Conservation (phyloP, 2,113 vertebrate species). For the Anguilla rostrata region DNA sequence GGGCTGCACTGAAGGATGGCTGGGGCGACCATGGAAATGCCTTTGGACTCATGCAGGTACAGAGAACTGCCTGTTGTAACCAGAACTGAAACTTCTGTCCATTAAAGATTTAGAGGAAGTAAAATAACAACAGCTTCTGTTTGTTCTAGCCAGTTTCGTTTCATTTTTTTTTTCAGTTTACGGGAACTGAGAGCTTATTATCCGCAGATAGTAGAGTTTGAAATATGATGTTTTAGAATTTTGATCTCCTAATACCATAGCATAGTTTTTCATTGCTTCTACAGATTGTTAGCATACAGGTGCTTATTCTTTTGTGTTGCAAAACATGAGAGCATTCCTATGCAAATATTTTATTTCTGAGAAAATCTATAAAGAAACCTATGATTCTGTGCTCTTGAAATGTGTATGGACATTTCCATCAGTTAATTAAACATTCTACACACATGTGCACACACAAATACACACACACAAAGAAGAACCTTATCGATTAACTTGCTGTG, state of each 20-base stretch:
- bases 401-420: background rate
- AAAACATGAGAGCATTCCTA: too few species aligned
- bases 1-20: slow-evolving; percentile 47
- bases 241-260: too few species aligned
- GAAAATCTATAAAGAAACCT: background rate
- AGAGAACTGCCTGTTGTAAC: background rate
- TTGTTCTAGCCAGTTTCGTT: background rate
- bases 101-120: background rate
- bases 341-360: background rate
- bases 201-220: too few species aligned
- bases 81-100: background rate
- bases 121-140: background rate
- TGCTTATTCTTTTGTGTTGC: too few species aligned
- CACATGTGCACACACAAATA: background rate
- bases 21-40: slow-evolving; percentile 59
- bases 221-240: too few species aligned
- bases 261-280: too few species aligned
- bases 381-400: background rate
- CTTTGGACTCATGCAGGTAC: slow-evolving; percentile 71
- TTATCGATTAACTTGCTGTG: background rate
- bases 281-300: too few species aligned
- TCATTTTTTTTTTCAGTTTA: background rate
- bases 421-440: background rate
- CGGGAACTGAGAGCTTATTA: too few species aligned
- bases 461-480: background rate